Base-by-base conservation (phyloP, 2,888 invertebrate species). In the Heliothis peltigera region DNA sequence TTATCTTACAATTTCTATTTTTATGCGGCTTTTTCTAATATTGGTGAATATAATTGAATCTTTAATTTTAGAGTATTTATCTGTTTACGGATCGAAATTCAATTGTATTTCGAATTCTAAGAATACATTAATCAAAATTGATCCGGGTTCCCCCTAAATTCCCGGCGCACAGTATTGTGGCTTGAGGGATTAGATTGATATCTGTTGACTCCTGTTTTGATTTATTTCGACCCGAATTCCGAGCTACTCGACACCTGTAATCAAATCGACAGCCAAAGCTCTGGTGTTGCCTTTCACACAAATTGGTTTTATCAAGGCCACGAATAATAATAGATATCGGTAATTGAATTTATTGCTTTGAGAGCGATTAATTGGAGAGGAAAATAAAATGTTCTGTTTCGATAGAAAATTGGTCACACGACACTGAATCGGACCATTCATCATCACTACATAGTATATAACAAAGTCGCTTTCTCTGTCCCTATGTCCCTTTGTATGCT, bases 121-220 rank as follows among this genome's bases (percentile, higher is more conserved):
- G 28, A 39, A 59, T 66, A 66, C 52, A 70, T 72, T 70, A 65
- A 77, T 70, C 69, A 63, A 65, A 47, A 68, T 70, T 56, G 51
- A 67, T 43, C 21, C 10, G 54, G 22, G 44, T 69, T 72, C 61
- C 65, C 52, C 32, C 39, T 48, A 59, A 59, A 62, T 71, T 65
- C 66, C 60, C 65, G 21, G 47, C 63, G 35, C 54, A 48, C 18
- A 18, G 49, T 59, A 69, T 66, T 75, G 66, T 73, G 59, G 52
- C 52, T 60, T 35, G 43, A 32, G 63, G 53, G 69, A 77, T 74
- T 75, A 72, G 66, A 69, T 73, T 75, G 70, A 80, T 77, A 62
- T 74, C 62, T 64, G 66, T 79, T 78, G 52, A 77, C 68, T 67
- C 47, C 64, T 60, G 67, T 70, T 79, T 69, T 79, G 77, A 81